Conservation (phyloP, 1,140 invertebrate species). For the Psix sp. region DNA sequence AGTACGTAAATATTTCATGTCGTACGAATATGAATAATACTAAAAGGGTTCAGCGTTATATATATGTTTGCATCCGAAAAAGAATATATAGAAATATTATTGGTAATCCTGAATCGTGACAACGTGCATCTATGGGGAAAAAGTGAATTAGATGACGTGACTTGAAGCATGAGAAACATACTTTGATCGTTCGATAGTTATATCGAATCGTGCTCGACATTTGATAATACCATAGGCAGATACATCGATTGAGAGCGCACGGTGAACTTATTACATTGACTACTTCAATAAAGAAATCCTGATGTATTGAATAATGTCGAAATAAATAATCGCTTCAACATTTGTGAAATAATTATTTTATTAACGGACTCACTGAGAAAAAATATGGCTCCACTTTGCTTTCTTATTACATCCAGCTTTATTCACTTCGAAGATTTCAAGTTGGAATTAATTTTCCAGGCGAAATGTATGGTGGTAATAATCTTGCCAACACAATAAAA, state of each 20-base stretch:
- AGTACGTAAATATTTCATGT: too few species aligned
- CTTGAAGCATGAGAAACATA: conserved; percentile 30
- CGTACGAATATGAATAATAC: too few species aligned
- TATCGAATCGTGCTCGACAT: conserved; percentile 37
- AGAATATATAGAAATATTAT: neutral
- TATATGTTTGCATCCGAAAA: too few species aligned
- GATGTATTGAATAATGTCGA: too few species aligned
- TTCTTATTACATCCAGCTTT: too few species aligned
- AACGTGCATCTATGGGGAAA: conserved; percentile 21
- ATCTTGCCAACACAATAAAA: conserved; percentile 2
- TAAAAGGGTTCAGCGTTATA: too few species aligned
- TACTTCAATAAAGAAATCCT: neutral
- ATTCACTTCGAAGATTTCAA: neutral
- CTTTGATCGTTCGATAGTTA: conserved; percentile 19
- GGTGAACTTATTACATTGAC: conserved; percentile 1
- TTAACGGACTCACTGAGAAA: neutral
- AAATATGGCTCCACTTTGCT: neutral
- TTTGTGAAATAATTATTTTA: too few species aligned
- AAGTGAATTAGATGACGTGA: conserved; percentile 40
- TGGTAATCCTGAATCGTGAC: conserved; percentile 25
- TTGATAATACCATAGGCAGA: conserved; percentile 29
- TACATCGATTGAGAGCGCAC: conserved; percentile 17
- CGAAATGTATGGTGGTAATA: neutral
- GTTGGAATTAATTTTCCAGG: too few species aligned
- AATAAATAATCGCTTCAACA: too few species aligned